phyloP scores from a whole-genome alignment of 2,113 vertebrate genomes.

The Vidua chalybeata region DNA sequence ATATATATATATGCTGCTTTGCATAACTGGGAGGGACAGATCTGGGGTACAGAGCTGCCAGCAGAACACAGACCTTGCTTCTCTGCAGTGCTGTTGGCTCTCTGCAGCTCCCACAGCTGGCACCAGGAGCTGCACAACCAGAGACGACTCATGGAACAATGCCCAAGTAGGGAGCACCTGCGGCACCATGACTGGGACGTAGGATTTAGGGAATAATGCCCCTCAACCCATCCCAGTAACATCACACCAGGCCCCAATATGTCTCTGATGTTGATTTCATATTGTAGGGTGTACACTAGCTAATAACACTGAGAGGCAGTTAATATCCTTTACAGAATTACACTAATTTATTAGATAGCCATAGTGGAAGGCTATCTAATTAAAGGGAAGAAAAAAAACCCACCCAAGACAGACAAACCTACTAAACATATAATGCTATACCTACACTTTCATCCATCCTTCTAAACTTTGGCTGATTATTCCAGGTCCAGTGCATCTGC shows the following conservation, averaged over 20 bases:
- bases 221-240: background rate
- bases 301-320: background rate
- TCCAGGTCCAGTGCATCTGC: background rate
- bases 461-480: background rate
- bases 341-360: background rate
- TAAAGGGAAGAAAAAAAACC: background rate
- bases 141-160: rapidly evolving
- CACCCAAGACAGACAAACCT: background rate
- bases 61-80: background rate
- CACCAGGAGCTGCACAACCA: background rate
- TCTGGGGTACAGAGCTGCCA: background rate
- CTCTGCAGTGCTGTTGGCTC: background rate
- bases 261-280: background rate
- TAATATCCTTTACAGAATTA: background rate
- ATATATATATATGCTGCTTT: background rate
- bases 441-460: background rate
- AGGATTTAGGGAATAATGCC: background rate
- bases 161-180: background rate
- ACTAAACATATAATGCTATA: background rate
- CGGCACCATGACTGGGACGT: background rate
- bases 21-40: background rate
- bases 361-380: background rate
- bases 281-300: background rate
- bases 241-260: too few species aligned
- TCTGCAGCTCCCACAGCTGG: background rate